A percentile compares a stretch with the other conserved stretches of the same genome.
Evolutionary conservation across 2,797 vertebrate species (phyloP).

Genomic region (Phrynocephalus forsythii): DNA sequence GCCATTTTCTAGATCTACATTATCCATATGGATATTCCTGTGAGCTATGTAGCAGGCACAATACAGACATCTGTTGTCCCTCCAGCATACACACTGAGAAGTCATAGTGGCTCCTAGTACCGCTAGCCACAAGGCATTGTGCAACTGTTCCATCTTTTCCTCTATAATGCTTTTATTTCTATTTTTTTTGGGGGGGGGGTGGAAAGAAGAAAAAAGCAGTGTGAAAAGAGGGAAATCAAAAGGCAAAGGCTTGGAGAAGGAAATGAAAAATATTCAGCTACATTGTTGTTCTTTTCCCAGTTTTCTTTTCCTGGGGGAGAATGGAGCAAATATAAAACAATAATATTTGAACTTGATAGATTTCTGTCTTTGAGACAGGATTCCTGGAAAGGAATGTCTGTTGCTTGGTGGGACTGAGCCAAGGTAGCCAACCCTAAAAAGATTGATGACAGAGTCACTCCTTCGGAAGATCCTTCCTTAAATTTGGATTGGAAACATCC

Average conservation of each 20-base stretch:
- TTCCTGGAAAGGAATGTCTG: neutral
- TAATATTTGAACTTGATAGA: neutral
- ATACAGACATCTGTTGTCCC: neutral
- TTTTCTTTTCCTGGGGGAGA: too few relatives aligned
- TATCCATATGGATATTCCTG: neutral
- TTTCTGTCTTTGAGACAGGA: neutral
- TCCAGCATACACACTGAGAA: too few relatives aligned
- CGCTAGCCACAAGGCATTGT: neutral
- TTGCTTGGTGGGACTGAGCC: neutral
- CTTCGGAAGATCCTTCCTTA: neutral
- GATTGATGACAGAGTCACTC: neutral
- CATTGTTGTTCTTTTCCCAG: too few relatives aligned
- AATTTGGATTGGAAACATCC: neutral
- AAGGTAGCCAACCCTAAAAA: neutral
- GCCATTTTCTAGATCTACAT: neutral
- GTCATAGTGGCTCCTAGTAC: neutral
- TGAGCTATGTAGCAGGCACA: neutral
- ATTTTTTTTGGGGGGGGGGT: neutral
- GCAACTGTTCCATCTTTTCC: neutral
- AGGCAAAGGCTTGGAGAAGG: too few relatives aligned
- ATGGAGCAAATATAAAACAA: neutral
- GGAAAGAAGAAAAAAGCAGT: too few relatives aligned
- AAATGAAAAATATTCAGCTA: too few relatives aligned
- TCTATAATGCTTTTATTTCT: neutral
- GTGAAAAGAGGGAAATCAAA: too few relatives aligned